Percentiles rank a stretch among this genome's conserved stretches.
phyloP scores from a whole-genome alignment of 1,140 invertebrate species.

The Aricia agestis region DNA sequence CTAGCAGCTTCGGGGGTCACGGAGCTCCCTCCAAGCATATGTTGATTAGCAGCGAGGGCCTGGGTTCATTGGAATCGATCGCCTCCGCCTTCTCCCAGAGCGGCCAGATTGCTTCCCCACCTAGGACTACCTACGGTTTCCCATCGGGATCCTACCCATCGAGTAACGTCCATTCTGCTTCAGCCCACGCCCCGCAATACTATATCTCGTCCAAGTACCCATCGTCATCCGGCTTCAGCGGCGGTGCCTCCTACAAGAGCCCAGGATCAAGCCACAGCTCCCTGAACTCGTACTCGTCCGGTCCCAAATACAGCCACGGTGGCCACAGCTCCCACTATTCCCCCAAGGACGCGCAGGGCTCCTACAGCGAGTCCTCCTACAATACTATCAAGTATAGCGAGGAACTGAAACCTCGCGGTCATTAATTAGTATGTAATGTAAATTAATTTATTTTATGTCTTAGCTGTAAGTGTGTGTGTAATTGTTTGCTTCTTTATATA shows the following conservation, averaged over 20 bases:
- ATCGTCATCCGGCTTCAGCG: slow-evolving; percentile 43
- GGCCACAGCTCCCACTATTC: slow-evolving; percentile 48
- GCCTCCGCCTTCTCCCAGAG: slow-evolving; percentile 49
- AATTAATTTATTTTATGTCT: slow-evolving; percentile 12
- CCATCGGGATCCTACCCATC: slow-evolving; percentile 44
- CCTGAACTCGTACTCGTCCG: slow-evolving; percentile 48
- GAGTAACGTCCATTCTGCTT: slow-evolving; percentile 44
- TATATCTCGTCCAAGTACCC: slow-evolving; percentile 50
- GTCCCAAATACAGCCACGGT: slow-evolving; percentile 61
- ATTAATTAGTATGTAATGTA: slow-evolving; percentile 36
- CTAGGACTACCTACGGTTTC: slow-evolving; percentile 45
- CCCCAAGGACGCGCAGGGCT: slow-evolving; percentile 51
- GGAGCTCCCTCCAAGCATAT: slow-evolving; percentile 49
- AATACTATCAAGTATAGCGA: slow-evolving; percentile 71
- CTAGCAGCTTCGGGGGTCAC: slow-evolving; percentile 43
- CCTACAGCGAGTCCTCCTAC: slow-evolving; percentile 58
- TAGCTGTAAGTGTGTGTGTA: slow-evolving; percentile 10
- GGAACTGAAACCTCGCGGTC: slow-evolving; percentile 55
- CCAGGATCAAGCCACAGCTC: slow-evolving; percentile 46
- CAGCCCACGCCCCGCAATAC: slow-evolving; percentile 51
- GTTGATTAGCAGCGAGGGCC: slow-evolving; percentile 52
- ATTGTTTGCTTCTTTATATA: slow-evolving; percentile 12
- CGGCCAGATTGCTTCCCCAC: slow-evolving; percentile 49
- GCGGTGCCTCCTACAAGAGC: slow-evolving; percentile 46
- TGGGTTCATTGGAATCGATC: slow-evolving; percentile 49